These are phyloP conservation scores for Phoxinus dragarum DNA, from an alignment of 2,797 vertebrate genomes.

Conservation along the genomic window DNA sequence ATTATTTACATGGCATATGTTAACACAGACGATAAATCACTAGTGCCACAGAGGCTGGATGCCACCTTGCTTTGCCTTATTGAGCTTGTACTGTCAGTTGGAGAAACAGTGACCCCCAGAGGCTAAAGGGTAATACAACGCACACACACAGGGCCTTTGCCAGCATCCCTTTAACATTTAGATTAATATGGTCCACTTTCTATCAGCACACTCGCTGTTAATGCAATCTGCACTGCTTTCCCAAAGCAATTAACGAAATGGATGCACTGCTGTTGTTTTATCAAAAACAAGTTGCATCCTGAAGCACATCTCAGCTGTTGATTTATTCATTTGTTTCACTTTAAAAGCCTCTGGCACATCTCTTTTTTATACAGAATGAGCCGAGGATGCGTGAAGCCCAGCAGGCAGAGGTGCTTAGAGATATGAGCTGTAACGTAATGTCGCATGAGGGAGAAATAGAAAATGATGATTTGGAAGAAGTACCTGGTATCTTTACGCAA, in stretches of 20 bases:
- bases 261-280: constrained; percentile 75
- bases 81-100: constrained; percentile 52
- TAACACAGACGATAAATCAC: constrained; percentile 78
- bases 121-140: constrained; percentile 67
- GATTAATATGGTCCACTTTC: constrained; percentile 82
- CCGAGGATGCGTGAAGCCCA: constrained; percentile 63
- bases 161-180: constrained; percentile 67
- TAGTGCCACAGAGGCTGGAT: constrained; percentile 71
- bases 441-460: constrained; percentile 20
- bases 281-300: constrained; percentile 80
- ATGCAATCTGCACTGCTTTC: constrained; percentile 69
- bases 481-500: not conserved
- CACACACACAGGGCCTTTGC: constrained; percentile 24
- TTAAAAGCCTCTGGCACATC: constrained; percentile 59
- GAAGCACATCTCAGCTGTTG: constrained; percentile 75
- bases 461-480: constrained; percentile 32
- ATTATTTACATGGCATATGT: constrained; percentile 74
- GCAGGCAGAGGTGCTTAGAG: constrained; percentile 33
- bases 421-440: constrained; percentile 34
- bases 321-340: constrained; percentile 81
- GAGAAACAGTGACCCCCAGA: constrained; percentile 78
- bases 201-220: constrained; percentile 75
- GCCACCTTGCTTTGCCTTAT: constrained; percentile 41
- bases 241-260: constrained; percentile 79
- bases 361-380: constrained; percentile 33